phyloP scores from a whole-genome alignment of 30 jellyfish, hydroid and myxozoan genomes.

The Rhopilema esculentum region DNA sequence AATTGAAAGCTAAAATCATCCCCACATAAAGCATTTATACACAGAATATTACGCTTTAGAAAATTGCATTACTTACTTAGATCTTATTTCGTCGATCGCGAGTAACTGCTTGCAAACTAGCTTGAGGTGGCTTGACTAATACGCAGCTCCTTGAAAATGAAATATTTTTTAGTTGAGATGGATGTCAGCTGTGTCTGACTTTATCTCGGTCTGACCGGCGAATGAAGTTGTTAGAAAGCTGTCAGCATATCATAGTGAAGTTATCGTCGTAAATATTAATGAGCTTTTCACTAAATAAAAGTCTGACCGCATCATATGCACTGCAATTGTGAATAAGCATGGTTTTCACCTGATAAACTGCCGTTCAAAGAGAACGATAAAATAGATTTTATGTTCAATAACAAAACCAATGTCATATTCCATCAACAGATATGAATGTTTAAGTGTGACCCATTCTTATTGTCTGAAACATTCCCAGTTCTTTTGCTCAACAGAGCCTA shows the following conservation, averaged over 20 bases:
- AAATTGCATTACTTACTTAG: too few relatives aligned
- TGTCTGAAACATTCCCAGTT: too few relatives aligned
- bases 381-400: neutral
- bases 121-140: too few relatives aligned
- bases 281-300: neutral
- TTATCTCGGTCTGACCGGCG: neutral
- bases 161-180: too few relatives aligned
- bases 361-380: neutral
- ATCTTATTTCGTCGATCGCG: too few relatives aligned
- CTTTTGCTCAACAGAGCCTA: too few relatives aligned
- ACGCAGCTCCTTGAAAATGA: too few relatives aligned
- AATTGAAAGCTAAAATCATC: too few relatives aligned
- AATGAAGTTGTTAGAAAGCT: neutral
- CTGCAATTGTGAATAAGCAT: neutral
- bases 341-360: neutral
- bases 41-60: too few relatives aligned
- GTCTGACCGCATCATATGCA: neutral
- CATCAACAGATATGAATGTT: too few relatives aligned
- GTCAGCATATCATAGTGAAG: neutral
- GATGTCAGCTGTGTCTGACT: neutral
- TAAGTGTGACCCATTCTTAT: neutral
- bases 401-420: neutral
- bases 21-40: too few relatives aligned
- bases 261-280: neutral
- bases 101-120: too few relatives aligned